Evolutionary conservation across 1,140 invertebrate species (phyloP).

Genomic region (Apis florea): DNA sequence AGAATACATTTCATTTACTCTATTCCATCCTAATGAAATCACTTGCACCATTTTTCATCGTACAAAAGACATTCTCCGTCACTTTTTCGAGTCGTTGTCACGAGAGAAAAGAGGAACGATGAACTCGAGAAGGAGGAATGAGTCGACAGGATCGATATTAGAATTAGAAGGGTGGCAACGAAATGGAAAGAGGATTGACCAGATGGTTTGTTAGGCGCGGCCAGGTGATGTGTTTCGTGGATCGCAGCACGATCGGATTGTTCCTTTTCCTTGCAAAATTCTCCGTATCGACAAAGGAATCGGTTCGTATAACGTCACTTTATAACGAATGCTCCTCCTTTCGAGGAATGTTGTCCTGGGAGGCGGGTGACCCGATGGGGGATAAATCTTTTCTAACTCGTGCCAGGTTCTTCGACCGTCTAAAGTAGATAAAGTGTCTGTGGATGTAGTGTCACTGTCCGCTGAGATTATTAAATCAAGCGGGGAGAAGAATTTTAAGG

Average conservation of each 20-base stretch:
- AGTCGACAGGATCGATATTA: constrained; percentile 48
- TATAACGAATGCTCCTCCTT: neutral
- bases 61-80: constrained; percentile 1
- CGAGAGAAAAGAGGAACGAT: constrained; percentile 11
- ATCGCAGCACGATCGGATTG: neutral
- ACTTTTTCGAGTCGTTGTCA: constrained; percentile 9
- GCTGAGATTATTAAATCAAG: too few relatives aligned
- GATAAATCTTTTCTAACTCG: constrained; percentile 5
- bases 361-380: neutral
- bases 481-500: too few relatives aligned
- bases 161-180: constrained; percentile 23
- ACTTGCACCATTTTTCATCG: neutral
- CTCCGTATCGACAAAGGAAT: too few relatives aligned
- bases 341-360: neutral
- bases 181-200: constrained; percentile 1
- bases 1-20: neutral
- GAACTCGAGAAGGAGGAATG: neutral
- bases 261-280: neutral
- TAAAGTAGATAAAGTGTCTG: neutral
- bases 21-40: neutral
- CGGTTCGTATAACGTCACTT: too few relatives aligned
- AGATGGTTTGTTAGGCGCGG: constrained; percentile 42
- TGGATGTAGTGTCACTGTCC: too few relatives aligned
- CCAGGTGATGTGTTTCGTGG: constrained; percentile 29
- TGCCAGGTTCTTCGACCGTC: neutral